Percentiles rank a stretch among this genome's conserved stretches.
Evolutionary conservation across 1,140 invertebrate species (phyloP).

Genomic region (Hycleus cichorii): DNA sequence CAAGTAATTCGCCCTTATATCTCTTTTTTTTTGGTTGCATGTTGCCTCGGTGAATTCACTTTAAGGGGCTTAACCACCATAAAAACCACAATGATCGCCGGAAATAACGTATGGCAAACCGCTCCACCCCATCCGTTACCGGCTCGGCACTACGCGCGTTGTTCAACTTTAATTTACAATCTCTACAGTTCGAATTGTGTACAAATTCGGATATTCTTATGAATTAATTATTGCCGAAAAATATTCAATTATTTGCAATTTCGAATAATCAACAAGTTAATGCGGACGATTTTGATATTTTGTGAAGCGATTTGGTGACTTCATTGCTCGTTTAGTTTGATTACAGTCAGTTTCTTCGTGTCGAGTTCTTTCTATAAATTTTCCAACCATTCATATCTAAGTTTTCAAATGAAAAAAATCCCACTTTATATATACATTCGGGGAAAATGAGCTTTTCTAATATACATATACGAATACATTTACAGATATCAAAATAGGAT

Average conservation of each 20-base stretch:
- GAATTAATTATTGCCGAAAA: no score
- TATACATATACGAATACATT: no score
- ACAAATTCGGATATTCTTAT: not conserved
- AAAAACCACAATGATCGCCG: slow-evolving; percentile 25
- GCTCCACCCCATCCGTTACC: slow-evolving; percentile 15
- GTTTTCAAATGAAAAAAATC: slow-evolving; percentile 12
- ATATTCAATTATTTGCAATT: no score
- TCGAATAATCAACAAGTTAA: slow-evolving; percentile 12
- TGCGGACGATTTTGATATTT: not conserved
- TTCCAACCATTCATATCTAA: slow-evolving; percentile 13
- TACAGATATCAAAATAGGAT: slow-evolving; percentile 1
- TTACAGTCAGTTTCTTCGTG: slow-evolving; percentile 12
- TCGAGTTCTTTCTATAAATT: slow-evolving; percentile 4
- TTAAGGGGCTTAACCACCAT: slow-evolving; percentile 19
- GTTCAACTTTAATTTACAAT: slow-evolving; percentile 19
- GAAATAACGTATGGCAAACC: slow-evolving; percentile 19
- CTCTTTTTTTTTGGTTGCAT: no score
- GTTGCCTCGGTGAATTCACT: slow-evolving; percentile 2
- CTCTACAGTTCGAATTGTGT: slow-evolving; percentile 11
- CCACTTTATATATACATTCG: slow-evolving; percentile 7
- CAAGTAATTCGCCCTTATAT: no score
- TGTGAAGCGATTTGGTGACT: not conserved
- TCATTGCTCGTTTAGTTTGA: slow-evolving; percentile 16
- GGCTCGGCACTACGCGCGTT: slow-evolving; percentile 13
- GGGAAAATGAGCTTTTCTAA: slow-evolving; percentile 8